A percentile compares a stretch with the other conserved stretches of the same genome.
phyloP scores from a whole-genome alignment of 2,797 vertebrate species.

The Monodelphis domestica region DNA sequence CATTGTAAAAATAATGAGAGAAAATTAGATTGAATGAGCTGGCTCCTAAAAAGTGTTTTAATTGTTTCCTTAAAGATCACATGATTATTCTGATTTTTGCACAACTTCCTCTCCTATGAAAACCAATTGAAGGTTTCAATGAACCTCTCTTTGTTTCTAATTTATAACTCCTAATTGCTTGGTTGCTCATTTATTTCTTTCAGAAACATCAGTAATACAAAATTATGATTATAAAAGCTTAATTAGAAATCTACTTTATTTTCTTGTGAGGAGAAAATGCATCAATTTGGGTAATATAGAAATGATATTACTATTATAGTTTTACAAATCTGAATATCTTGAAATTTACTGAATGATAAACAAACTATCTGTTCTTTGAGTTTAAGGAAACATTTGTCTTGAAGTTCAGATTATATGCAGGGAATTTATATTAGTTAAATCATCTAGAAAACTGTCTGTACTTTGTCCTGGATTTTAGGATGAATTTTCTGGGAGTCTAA shows the following conservation, averaged over 20 bases:
- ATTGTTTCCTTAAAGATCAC: slow-evolving; percentile 61
- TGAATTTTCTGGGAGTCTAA: slow-evolving; percentile 22
- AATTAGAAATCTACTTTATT: background rate
- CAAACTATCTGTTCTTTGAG: background rate
- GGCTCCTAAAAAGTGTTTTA: slow-evolving; percentile 59
- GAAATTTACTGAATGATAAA: slow-evolving; percentile 24
- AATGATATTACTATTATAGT: slow-evolving; percentile 29
- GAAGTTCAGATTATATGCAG: slow-evolving; percentile 18
- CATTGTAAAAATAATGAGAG: slow-evolving; percentile 60
- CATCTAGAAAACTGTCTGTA: slow-evolving; percentile 10
- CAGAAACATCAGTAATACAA: slow-evolving; percentile 11
- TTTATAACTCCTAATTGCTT: slow-evolving; percentile 54
- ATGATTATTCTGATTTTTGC: slow-evolving; percentile 48
- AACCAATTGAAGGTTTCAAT: slow-evolving; percentile 62
- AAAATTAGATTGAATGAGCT: slow-evolving; percentile 70
- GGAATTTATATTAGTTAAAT: background rate
- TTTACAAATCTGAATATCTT: background rate
- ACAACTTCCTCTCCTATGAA: slow-evolving; percentile 34
- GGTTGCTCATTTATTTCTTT: slow-evolving; percentile 52
- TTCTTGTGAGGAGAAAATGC: slow-evolving; percentile 46
- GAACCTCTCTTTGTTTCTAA: slow-evolving; percentile 51
- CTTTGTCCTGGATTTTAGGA: slow-evolving; percentile 17
- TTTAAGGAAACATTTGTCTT: slow-evolving; percentile 5
- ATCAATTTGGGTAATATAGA: slow-evolving; percentile 17
- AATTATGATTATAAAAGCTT: slow-evolving; percentile 6